Base-by-base conservation (phyloP, 2,888 invertebrate species). In the Calliopum simillimum region DNA sequence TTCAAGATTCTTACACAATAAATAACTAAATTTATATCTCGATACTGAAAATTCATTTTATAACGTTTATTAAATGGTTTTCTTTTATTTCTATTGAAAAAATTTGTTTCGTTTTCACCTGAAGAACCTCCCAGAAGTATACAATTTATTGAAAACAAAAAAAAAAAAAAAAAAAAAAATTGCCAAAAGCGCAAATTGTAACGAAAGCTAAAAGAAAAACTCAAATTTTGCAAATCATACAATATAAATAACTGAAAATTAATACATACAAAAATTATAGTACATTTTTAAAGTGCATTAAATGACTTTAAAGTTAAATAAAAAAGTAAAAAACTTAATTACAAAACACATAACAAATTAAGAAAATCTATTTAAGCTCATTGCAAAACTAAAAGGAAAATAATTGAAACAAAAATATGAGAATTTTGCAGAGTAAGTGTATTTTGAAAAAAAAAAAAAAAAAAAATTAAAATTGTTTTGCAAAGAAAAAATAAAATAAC, bases 221-320 rank as follows among this genome's bases (percentile, higher is more conserved):
- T 58, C 41, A 69, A 51, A 47, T 41, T 59, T 23, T 59, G 44
- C 33, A 53, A 43, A 21, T 13, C n/a, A 51, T 51, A 53, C 16
- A 62, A 41, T 58, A n/a, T 16, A 68, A 44, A 61, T 53, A 62
- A 8, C 46, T 44, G 25, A n/a, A 33, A 33, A 33, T 59, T 59
- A 4, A 58, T 33, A 25, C 13, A 64, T 16, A 43, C 43, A 55
- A 49, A 41, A 51, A 51, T 16, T 33, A 64, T 44, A 69, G 63
- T 69, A 69, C 69, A 69, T 69, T 69, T 64, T 69, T 69, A 56
- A 63, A 69, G 69, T 69, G 69, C 69, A 64, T 69, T 69, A 66
- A 53, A 67, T 47, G 56, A 69, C 55, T 56, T 69, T 69, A 64
- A 69, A 63, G 21, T 64, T 33, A 46, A 16, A 51, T 33, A 33